Evolutionary conservation across 2,888 invertebrate species (phyloP).

Genomic region (Xiphydria camelus): DNA sequence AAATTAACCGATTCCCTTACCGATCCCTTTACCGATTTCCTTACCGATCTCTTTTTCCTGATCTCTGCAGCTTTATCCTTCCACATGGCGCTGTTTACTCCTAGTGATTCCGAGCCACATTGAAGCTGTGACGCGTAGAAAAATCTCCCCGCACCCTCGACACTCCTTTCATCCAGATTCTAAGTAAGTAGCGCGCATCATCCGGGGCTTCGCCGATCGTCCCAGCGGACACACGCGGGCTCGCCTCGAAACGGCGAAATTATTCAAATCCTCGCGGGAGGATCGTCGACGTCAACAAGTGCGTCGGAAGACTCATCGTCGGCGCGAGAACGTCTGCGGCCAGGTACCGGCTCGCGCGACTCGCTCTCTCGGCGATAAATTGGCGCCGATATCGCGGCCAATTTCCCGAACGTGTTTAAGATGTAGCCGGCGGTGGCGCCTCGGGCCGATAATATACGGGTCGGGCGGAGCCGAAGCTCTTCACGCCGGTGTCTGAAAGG

Average conservation of each 20-base stretch:
- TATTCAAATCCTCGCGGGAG: slow-evolving; percentile 44
- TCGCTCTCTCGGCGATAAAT: slow-evolving; percentile 42
- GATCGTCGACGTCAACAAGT: slow-evolving; percentile 24
- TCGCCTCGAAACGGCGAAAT: slow-evolving; percentile 50
- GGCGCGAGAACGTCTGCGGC: slow-evolving; percentile 1
- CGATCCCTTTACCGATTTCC: too few relatives aligned
- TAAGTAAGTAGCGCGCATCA: slow-evolving; percentile 51
- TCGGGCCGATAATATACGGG: slow-evolving; percentile 23
- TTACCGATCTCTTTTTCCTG: too few relatives aligned
- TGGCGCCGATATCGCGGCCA: slow-evolving; percentile 49
- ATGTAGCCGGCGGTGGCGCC: slow-evolving; percentile 32
- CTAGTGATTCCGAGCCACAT: too few relatives aligned
- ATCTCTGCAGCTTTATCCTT: too few relatives aligned
- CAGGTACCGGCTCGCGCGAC: slow-evolving; percentile 1
- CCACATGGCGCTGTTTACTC: too few relatives aligned
- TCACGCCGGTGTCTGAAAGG: slow-evolving; percentile 11
- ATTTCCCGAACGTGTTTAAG: slow-evolving; percentile 50
- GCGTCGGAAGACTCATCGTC: slow-evolving; percentile 27
- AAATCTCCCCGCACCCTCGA: too few relatives aligned
- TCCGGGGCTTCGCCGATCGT: slow-evolving; percentile 22
- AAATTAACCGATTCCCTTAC: too few relatives aligned
- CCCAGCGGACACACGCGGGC: slow-evolving; percentile 26
- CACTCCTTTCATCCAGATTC: too few relatives aligned
- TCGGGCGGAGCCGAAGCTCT: slow-evolving; percentile 16
- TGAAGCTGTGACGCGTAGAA: too few relatives aligned